A percentile compares a stretch with the other conserved stretches of the same genome.
Conservation (phyloP, 2,888 invertebrate species). For the Homarus gammarus region DNA sequence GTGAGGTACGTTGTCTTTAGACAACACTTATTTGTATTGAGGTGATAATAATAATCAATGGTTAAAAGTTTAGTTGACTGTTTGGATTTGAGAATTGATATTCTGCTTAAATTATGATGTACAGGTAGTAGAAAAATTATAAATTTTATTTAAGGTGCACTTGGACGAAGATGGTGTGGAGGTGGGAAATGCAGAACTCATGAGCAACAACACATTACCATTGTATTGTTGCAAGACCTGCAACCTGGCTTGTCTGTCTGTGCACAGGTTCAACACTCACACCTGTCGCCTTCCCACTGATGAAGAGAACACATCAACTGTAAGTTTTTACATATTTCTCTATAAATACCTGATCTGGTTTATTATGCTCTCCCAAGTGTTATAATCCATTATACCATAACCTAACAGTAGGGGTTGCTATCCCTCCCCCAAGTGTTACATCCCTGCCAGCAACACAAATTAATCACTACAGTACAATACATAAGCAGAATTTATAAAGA, state of each 20-base stretch:
- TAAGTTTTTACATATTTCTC: background rate
- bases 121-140: background rate
- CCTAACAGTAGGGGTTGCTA: background rate
- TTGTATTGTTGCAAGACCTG: conserved; percentile 70
- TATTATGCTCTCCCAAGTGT: no score
- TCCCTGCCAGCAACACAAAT: no score
- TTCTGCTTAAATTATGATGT: no score
- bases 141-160: conserved; percentile 36
- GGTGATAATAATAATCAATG: no score
- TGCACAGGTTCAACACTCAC: conserved; percentile 54
- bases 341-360: no score
- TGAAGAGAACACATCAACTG: conserved; percentile 59
- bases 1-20: no score
- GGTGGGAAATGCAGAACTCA: conserved; percentile 34
- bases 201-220: conserved; percentile 58
- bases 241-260: conserved; percentile 53
- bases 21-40: no score
- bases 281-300: conserved; percentile 62
- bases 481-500: no score
- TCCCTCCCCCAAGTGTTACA: no score
- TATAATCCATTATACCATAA: background rate
- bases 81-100: no score
- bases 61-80: no score
- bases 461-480: no score
- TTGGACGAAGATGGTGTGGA: conserved; percentile 63